Conservation (phyloP, 2,113 vertebrate genomes). For the Dromiciops gliroides region DNA sequence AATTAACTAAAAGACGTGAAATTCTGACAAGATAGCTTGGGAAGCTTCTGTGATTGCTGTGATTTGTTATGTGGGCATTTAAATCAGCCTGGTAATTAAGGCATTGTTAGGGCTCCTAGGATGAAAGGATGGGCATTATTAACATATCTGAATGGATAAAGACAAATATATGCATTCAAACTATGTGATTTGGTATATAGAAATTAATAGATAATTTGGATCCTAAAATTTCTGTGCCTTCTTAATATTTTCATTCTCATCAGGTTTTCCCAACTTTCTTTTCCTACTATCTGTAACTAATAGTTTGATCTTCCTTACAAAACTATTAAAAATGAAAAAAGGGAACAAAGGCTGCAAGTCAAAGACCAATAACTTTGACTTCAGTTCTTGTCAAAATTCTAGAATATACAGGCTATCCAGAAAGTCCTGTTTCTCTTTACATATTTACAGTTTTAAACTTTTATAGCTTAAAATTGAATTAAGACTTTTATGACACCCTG, state of each 20-base stretch:
- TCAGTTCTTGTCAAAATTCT: no score
- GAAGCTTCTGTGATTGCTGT: not conserved
- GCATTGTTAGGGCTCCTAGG: not conserved
- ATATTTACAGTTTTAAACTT: no score
- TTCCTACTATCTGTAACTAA: no score
- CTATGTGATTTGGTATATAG: not conserved
- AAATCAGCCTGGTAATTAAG: not conserved
- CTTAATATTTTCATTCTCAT: not conserved
- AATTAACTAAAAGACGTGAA: not conserved
- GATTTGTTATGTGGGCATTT: not conserved
- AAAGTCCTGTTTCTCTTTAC: no score
- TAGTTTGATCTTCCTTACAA: no score
- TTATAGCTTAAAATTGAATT: no score
- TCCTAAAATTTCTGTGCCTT: not conserved
- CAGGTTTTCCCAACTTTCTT: no score
- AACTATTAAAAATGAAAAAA: no score
- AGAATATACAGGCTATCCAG: no score
- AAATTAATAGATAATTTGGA: not conserved
- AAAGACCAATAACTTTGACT: no score
- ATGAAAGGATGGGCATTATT: not conserved
- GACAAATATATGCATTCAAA: not conserved
- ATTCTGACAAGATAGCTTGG: not conserved
- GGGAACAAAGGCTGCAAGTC: no score
- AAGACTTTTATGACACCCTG: no score
- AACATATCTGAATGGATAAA: not conserved